Conservation (phyloP, 2,888 invertebrate species). For the Tromatobia lineatoria region DNA sequence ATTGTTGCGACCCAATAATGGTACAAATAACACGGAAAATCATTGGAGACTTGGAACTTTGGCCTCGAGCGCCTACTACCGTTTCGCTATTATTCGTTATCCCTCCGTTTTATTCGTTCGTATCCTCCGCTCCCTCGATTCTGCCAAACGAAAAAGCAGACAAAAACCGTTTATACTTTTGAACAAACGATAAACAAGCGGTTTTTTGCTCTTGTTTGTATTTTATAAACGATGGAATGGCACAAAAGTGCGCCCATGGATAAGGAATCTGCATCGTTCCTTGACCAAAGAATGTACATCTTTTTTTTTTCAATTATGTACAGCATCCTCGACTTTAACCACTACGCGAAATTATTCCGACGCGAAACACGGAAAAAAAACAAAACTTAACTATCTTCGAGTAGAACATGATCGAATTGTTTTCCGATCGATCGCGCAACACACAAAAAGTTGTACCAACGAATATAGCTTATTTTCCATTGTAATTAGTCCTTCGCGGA, state of each 20-base stretch:
- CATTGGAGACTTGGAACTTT: too few relatives aligned
- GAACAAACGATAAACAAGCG: too few relatives aligned
- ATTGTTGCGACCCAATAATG: too few relatives aligned
- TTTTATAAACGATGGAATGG: too few relatives aligned
- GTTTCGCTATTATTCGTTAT: background rate
- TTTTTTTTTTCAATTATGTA: conserved; percentile 28
- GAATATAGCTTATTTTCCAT: background rate
- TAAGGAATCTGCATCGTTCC: conserved; percentile 45
- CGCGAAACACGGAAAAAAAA: background rate
- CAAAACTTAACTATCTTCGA: background rate
- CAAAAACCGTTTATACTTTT: too few relatives aligned
- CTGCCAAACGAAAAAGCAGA: too few relatives aligned
- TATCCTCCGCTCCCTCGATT: background rate
- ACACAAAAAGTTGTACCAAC: background rate
- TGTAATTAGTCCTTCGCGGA: background rate
- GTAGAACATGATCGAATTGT: background rate
- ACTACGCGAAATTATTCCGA: conserved; percentile 14
- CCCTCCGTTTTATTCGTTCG: too few relatives aligned
- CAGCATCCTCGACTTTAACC: conserved; percentile 44
- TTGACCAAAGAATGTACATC: conserved; percentile 56
- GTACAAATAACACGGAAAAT: too few relatives aligned
- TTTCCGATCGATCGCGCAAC: background rate
- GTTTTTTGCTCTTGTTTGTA: too few relatives aligned
- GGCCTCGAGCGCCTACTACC: too few relatives aligned
- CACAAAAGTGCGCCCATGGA: too few relatives aligned